Evolutionary conservation across 2,888 invertebrate genomes (phyloP), one percentile per base, ranked within the genome.

Genomic region (Cremastinae sp.): DNA sequence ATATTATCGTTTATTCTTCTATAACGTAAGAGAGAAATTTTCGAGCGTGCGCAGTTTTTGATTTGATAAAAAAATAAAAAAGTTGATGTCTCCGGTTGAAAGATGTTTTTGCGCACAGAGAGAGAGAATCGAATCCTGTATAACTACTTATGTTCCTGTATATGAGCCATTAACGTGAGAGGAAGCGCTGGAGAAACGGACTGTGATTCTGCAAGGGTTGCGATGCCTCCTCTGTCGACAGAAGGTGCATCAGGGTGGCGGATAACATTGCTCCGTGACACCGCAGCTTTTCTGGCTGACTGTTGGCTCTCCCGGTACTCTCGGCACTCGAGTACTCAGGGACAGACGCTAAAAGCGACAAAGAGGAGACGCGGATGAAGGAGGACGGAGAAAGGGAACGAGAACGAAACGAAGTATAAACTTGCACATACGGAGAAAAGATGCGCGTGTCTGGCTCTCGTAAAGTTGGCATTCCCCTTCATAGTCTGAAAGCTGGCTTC

Each of bases 191-290:
- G 53, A 59, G 69, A 59, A 72, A 74, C 72, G 76, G 65, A 72
- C 79, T 68, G 22, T 2, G 22, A 8, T 47, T 43, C 53, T 53
- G 28, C 28, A 49, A 18, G 49, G 43, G 49, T 76, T 28, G 28
- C 28, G 28, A 28, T 28, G 28, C 2, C 28, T 28, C 28, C 12
- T n/a, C 16, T 18, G n/a, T 35, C 28, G 28, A 5, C 28, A 28
- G 28, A 28, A 28, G 28, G 28, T 53, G 64, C 59, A n/a, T n/a
- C 39, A 68, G 83, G 87, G 87, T 87, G 87, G 87, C 85, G 84
- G 88, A 85, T 86, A 86, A 86, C 86, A 86, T 84, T 85, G 86
- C 86, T 83, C 84, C 85, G 84, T 85, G 86, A 86, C 86, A 86
- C 86, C 83, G 76, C 79, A 28, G 28, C 28, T 28, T 28, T 28